A percentile compares a stretch with the other conserved stretches of the same genome.
These are phyloP conservation scores for Heliconius hewitsoni DNA, from an alignment of 1,140 invertebrate genomes.

Conservation along the genomic window DNA sequence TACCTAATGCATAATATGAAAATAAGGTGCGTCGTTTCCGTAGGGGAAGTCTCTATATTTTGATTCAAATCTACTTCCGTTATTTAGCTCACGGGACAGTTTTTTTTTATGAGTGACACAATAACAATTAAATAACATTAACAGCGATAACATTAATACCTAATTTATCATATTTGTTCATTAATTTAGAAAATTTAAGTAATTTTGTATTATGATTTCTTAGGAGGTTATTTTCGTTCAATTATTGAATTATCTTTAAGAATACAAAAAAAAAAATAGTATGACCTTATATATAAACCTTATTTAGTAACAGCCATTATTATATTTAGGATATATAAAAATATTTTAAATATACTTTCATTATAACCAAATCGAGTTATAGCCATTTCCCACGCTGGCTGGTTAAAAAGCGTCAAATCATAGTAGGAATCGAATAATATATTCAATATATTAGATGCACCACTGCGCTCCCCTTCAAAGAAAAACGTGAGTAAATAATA, in stretches of 20 bases:
- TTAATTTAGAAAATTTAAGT: too few species aligned
- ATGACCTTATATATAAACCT: too few species aligned
- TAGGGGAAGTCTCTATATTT: conserved; percentile 70
- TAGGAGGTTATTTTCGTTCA: too few species aligned
- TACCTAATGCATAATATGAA: conserved; percentile 18
- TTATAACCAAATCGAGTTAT: conserved; percentile 43
- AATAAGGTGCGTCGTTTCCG: conserved; percentile 60
- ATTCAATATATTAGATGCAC: conserved; percentile 70
- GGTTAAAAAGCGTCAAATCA: conserved; percentile 62
- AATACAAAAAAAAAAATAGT: too few species aligned
- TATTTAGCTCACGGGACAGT: conserved; percentile 25
- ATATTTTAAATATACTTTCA: not conserved
- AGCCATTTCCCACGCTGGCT: conserved; percentile 63
- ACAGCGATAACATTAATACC: too few species aligned
- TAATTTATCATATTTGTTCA: too few species aligned
- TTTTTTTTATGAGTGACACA: not conserved
- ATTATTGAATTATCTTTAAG: too few species aligned
- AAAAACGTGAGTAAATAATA: conserved; percentile 70
- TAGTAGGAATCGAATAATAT: conserved; percentile 57
- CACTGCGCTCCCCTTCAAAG: conserved; percentile 60
- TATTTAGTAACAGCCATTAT: not conserved
- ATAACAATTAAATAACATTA: conserved; percentile 10
- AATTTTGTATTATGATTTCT: too few species aligned
- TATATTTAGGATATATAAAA: not conserved
- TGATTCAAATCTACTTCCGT: conserved; percentile 73